Base-by-base conservation (phyloP, 53 echinoderm and acorn worm genomes). In the Apostichopus leukothele region DNA sequence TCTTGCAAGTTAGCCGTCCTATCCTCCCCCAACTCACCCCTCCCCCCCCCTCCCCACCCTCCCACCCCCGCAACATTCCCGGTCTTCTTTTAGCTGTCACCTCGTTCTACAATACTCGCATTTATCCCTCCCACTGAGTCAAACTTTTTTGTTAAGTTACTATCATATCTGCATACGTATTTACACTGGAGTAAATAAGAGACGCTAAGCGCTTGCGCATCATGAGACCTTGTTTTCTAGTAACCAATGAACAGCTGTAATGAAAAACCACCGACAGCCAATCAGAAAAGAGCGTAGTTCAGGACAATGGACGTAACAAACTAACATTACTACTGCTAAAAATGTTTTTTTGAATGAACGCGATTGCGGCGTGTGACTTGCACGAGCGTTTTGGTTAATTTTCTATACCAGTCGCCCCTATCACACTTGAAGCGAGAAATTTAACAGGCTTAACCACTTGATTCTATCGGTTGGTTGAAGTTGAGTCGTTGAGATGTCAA, bases 351-450 rank as follows among this genome's bases (percentile, higher is more conserved):
- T 51, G 53, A 53, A 51, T 53, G 79, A 52, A 63, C 63, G 9
- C 63, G 7, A 79, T 53, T 52, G 9, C 51, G 5, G n/a, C 79
- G 79, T 79, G 79, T 79, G 79, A 52, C 79, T 81, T 51, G 81
- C 81, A 81, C 81, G 81, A 81, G 81, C 59, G 52, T 55, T 81
- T 52, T 54, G 54, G 59, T 6, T 54, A 55, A 55, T 25, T 81
- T 8, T 81, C 55, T 21, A 81, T 81, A 81, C 81, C 81, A 81
- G 81, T 81, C 55, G 55, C 81, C 55, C 23, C 23, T 59, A 81
- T 81, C 81, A 81, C 81, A 81, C 59, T 55, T 81, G 55, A 81
- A 81, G 81, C 81, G 81, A 81, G 81, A 81, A 54, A 81, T 81
- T 81, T 55, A 59, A 81, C 81, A 81, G 55, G 81, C 54, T 59